Evolutionary conservation across 1,140 invertebrate genomes (phyloP), one percentile per base, ranked within the genome.

Genomic region (Maniola jurtina): DNA sequence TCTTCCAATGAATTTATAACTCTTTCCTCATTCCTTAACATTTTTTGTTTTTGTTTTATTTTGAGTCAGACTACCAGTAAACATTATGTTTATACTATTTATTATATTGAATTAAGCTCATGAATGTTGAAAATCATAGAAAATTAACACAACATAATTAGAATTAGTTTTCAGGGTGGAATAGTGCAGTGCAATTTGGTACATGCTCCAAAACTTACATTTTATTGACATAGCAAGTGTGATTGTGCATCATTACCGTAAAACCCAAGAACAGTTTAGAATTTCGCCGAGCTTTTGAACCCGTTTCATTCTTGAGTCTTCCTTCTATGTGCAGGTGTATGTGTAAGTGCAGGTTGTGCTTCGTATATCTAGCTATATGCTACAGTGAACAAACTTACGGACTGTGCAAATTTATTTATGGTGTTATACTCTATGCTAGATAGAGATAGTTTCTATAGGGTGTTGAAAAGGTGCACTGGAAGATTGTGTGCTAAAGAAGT

Each of bases 381-480:
- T 75, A 79, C 84, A 79, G 77, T 81, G 78, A 77, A 81, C 68
- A 81, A 83, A 86, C 66, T 81, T 79, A 79, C 58, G 79, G 68
- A 76, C 76, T 82, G 88, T 90, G 84, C 88, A 83, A 69, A 81
- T 76, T 68, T 38, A 77, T 71, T 80, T 76, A 70, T 68, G 61
- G 79, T 85, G 80, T 84, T 66, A 71, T 58, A 79, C 84, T 87
- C 84, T 88, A 87, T 88, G 54, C 81, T 88, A 88, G 79, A 86
- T 86, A 89, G 86, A 86, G 84, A 84, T 60, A 86, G 77, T 73
- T 75, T 78, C 82, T 86, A 88, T 75, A 77, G 70, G 75, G 73
- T 79, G 82, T 81, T 79, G 76, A 83, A 88, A 79, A 81, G 73
- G 81, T 86, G 85, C 86, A 87, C 76, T 73, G 75, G 80, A 2